Evolutionary conservation across 2,797 vertebrate species (phyloP).

Genomic region (Sparus aurata): DNA sequence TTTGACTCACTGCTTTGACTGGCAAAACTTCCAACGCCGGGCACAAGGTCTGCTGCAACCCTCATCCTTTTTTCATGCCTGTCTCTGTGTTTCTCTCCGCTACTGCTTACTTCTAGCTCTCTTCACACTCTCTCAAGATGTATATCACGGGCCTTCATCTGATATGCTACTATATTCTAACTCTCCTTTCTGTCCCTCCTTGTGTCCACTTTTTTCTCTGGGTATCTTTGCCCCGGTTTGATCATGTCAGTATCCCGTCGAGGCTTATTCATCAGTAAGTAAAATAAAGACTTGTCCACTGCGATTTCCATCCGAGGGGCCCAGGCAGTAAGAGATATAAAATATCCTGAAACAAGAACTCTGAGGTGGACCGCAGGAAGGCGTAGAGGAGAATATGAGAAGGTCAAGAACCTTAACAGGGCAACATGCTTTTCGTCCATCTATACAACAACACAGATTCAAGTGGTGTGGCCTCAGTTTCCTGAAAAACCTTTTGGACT

Average conservation of each 20-base stretch:
- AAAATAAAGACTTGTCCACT: constrained; percentile 76
- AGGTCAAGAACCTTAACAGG: constrained; percentile 79
- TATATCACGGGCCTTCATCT: constrained; percentile 14
- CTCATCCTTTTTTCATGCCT: constrained; percentile 50
- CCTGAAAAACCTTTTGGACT: constrained; percentile 51
- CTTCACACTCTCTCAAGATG: constrained; percentile 24
- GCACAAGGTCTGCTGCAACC: constrained; percentile 57
- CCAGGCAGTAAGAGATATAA: constrained; percentile 67
- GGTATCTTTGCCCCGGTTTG: constrained; percentile 44
- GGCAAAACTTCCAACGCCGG: constrained; percentile 69
- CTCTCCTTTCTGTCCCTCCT: background rate
- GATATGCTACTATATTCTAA: constrained; percentile 10
- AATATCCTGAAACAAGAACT: constrained; percentile 76
- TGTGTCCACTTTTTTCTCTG: constrained; percentile 23
- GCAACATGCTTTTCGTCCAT: constrained; percentile 67
- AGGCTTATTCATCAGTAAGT: constrained; percentile 67
- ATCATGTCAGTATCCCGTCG: constrained; percentile 63
- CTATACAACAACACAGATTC: constrained; percentile 64
- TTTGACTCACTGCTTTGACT: constrained; percentile 83
- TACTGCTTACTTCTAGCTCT: constrained; percentile 37
- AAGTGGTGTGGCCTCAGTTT: constrained; percentile 62
- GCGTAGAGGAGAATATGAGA: constrained; percentile 75
- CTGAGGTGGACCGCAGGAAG: constrained; percentile 79
- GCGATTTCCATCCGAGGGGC: constrained; percentile 74
- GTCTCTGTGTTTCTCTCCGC: constrained; percentile 36